A percentile compares a stretch with the other conserved stretches of the same genome.
Conservation (phyloP, 2,113 vertebrate species). For the Mobula hypostoma region DNA sequence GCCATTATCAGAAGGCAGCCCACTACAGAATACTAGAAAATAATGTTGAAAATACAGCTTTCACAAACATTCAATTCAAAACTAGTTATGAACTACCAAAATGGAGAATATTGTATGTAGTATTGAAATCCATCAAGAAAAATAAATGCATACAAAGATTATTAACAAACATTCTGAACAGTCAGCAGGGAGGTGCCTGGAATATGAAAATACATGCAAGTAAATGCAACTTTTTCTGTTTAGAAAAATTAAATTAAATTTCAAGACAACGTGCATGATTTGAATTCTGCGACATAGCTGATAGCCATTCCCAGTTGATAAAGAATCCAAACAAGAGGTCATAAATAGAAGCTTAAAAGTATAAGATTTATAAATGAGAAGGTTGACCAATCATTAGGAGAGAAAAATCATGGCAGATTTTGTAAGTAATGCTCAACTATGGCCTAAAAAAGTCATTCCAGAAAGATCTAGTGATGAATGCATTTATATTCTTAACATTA, state of each 20-base stretch:
- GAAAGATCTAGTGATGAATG: too few relatives aligned
- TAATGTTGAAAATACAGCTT: too few relatives aligned
- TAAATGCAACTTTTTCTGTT: not conserved
- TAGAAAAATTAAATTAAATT: not conserved
- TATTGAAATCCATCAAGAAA: not conserved
- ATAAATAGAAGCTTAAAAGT: not conserved
- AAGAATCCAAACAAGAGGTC: not conserved
- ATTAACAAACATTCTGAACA: not conserved
- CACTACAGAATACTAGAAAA: too few relatives aligned
- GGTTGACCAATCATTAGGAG: not conserved
- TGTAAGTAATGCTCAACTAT: too few relatives aligned
- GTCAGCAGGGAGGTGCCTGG: not conserved
- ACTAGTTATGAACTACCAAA: not conserved
- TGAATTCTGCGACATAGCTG: not conserved
- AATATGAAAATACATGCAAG: not conserved
- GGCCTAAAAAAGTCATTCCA: too few relatives aligned
- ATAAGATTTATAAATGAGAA: not conserved
- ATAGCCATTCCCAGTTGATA: not conserved
- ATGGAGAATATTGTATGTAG: not conserved
- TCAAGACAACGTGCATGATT: not conserved
- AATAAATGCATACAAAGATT: not conserved
- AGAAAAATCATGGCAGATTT: not conserved
- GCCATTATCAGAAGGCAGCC: too few relatives aligned
- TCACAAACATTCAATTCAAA: too few relatives aligned
- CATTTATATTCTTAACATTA: too few relatives aligned